These are phyloP conservation scores for Hydrochoerus hydrochaeris DNA, from an alignment of 2,113 vertebrate genomes.

Conservation along the genomic window DNA sequence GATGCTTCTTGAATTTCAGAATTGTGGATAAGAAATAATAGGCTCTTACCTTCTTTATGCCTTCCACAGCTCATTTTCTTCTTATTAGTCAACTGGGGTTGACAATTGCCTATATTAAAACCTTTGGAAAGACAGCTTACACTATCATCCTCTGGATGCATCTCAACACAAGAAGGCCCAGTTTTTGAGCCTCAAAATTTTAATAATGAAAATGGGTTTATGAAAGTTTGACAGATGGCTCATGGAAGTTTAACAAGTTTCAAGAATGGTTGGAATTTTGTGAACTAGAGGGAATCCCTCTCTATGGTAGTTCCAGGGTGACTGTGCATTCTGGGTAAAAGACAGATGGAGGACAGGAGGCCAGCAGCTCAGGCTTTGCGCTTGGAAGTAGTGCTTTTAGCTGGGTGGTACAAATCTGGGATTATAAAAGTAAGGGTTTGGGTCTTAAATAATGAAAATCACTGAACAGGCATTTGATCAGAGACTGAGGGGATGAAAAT, in stretches of 20 bases:
- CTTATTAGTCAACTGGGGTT: neutral
- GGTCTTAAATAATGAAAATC: neutral
- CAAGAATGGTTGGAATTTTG: neutral
- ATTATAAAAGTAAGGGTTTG: neutral
- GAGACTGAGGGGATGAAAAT: neutral
- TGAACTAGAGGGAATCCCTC: neutral
- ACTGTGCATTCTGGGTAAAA: neutral
- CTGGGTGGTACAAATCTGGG: neutral
- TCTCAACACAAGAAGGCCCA: neutral
- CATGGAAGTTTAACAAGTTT: neutral
- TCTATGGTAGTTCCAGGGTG: accelerated
- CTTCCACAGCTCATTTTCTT: neutral
- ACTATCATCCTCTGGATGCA: neutral
- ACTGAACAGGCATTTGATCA: neutral
- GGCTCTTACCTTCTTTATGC: neutral
- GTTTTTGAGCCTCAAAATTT: constrained; percentile 21
- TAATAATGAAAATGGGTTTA: neutral
- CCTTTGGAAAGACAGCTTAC: neutral
- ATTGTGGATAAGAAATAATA: constrained; percentile 6
- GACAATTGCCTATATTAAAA: neutral
- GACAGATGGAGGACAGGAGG: neutral
- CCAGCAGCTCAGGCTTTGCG: neutral
- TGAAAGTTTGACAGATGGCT: neutral
- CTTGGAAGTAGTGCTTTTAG: neutral
- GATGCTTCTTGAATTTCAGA: constrained; percentile 49